Base-by-base conservation (phyloP, 2,888 invertebrate genomes). In the Acholoe squamosa region DNA sequence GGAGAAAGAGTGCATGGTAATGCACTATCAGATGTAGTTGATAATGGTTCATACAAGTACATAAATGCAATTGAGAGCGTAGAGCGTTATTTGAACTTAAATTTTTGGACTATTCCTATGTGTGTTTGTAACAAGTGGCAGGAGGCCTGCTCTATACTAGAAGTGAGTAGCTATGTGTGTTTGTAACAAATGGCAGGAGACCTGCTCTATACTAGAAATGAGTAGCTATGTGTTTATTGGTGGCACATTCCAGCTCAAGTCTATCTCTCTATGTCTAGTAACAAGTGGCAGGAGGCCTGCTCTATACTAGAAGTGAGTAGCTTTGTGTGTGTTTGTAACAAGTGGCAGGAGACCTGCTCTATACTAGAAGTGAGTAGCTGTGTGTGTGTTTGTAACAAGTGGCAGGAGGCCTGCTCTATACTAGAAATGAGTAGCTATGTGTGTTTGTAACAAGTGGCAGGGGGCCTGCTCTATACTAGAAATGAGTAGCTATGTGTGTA, bases 391-490 rank as follows among this genome's bases (percentile, higher is more conserved):
- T n/a, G n/a, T n/a, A n/a, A n/a, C 95, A 98, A 98, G 95, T 99
- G 98, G 99, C 94, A 94, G 90, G 96, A 96, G 91, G 98, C 98
- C 0, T 98, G 98, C 95, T 97, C 97, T 93, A 98, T 95, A 52
- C 93, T 96, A 67, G 93, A 94, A 93, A 95, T 95, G 77, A 86
- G 86, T 25, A 54, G 10, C 54, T 14, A 54, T 19, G 19, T 54
- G 10, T 54, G 19, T 54, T 14, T 54, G 12, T n/a, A n/a, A n/a
- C n/a, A n/a, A n/a, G n/a, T n/a, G n/a, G 10, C 19, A 54, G 54
- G 10, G 10, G 10, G 19, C 12, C 54, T 10, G 54, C 54, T 54
- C 54, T 54, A 54, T 54, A 54, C 54, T 54, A 54, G 54, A 54
- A 54, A 19, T 54, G 10, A 54, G 54, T 54, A 54, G 10, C 54